phyloP scores from a whole-genome alignment of 1,140 invertebrate species.

The Meloidogyne floridensis region DNA sequence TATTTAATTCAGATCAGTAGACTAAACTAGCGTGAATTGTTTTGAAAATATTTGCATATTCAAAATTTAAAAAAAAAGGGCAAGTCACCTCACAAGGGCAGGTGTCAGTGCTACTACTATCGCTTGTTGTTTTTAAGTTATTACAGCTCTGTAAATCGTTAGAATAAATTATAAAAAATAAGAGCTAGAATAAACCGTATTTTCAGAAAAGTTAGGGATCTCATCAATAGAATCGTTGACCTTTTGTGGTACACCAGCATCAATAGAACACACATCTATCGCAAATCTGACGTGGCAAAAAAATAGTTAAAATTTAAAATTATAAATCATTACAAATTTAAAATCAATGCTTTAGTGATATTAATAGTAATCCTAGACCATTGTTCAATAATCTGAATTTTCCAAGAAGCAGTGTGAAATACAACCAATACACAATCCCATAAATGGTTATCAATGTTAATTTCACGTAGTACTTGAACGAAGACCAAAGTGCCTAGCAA shows the following conservation, averaged over 20 bases:
- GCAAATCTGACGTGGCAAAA: background rate
- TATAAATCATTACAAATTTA: constrained; percentile 50
- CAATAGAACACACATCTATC: background rate
- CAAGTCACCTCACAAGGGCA: background rate
- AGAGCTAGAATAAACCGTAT: background rate
- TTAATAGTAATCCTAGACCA: constrained; percentile 51
- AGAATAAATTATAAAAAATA: background rate
- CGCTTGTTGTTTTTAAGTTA: background rate
- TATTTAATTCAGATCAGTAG: too few relatives aligned
- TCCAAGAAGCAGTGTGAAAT: constrained; percentile 52
- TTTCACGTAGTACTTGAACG: constrained; percentile 55
- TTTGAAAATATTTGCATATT: too few relatives aligned
- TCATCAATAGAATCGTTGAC: background rate
- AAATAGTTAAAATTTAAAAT: background rate
- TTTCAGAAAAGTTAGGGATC: background rate
- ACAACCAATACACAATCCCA: constrained; percentile 59
- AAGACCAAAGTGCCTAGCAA: constrained; percentile 52
- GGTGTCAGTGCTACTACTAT: background rate
- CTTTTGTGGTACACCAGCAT: background rate
- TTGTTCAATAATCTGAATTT: constrained; percentile 54
- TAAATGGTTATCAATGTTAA: constrained; percentile 59
- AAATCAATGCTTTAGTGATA: constrained; percentile 55
- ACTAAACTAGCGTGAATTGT: too few relatives aligned
- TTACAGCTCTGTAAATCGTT: background rate
- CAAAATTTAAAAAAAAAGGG: too few relatives aligned